Evolutionary conservation across 2,113 vertebrate species (phyloP), one percentile per base, ranked within the genome.

Genomic region (Ictidomys tridecemlineatus): DNA sequence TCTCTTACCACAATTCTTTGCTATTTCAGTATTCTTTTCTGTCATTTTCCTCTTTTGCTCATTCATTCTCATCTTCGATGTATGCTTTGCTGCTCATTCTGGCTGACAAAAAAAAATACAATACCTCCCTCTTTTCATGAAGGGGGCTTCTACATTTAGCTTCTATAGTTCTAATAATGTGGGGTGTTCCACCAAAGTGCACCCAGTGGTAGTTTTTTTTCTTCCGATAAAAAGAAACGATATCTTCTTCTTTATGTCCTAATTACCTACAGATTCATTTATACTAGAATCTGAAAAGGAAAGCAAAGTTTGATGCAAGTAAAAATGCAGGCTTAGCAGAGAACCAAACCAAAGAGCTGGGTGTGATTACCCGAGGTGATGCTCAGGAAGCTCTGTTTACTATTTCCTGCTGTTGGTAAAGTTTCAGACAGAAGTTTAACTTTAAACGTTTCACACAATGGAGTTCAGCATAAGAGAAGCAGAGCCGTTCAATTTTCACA

Each of bases 401-500:
- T 17, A 2, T 76, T 76, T 53, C 39, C 69, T 39, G 45, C 78
- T 93, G 28, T 79, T 69, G 84, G 24, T 93, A 89, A 97, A 98
- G 95, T 95, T 97, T 89, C 65, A 65, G 56, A 86, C 61, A 83
- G 22, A 98, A 98, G 56, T 93, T 83, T 91, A 92, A 94, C 89
- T 98, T 92, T 83, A 92, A 95, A 92, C 76, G 92, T 97, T 97
- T 95, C 93, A 37, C 37, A 95, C 72, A 84, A 73, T 93, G 83
- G 90, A 85, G 45, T 87, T 96, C 76, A 58, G 6, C 91, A 30
- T 89, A 94, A 42, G 98, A 98, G 98, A 98, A 98, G 97, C 95
- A 95, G 96, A 93, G 96, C 98, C 97, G 93, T 97, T 98, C 98
- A 97, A 98, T 98, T 98, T 98, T 98, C 97, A 98, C 97, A 98